These are phyloP conservation scores for Endotricha flammealis DNA, from an alignment of 2,888 invertebrate genomes.

Conservation along the genomic window DNA sequence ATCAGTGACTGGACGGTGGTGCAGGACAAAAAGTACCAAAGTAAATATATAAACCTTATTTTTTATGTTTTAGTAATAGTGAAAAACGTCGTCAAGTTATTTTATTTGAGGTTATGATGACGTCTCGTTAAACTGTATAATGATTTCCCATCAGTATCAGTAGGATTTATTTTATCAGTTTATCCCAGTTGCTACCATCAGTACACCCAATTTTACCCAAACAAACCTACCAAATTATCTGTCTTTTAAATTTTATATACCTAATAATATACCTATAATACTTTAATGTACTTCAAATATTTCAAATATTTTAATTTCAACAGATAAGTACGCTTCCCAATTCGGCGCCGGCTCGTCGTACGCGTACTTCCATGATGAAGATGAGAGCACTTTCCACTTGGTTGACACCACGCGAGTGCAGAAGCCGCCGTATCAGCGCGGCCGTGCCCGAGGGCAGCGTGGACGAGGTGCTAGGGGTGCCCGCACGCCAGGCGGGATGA, in stretches of 20 bases:
- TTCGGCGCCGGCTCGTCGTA: slow-evolving; percentile 98
- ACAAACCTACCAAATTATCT: no score
- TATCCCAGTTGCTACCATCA: no score
- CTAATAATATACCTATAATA: no score
- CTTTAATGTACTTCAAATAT: no score
- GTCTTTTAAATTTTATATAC: no score
- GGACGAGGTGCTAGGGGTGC: slow-evolving; percentile 85
- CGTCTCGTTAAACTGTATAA: slow-evolving; percentile 29
- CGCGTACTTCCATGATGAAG: slow-evolving; percentile 99
- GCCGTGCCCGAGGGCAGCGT: slow-evolving; percentile 89
- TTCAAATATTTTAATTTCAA: slow-evolving; percentile 9
- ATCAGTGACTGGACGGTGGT: slow-evolving; percentile 99
- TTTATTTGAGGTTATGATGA: slow-evolving; percentile 48
- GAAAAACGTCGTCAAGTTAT: no score
- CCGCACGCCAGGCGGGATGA: slow-evolving; percentile 85
- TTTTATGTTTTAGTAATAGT: no score
- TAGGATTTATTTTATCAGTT: no score
- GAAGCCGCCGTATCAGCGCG: slow-evolving; percentile 95
- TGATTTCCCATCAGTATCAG: no score
- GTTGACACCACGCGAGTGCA: slow-evolving; percentile 95
- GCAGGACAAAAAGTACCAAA: slow-evolving; percentile 95
- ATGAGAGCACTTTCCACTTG: slow-evolving; percentile 98
- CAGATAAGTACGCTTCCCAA: slow-evolving; percentile 93
- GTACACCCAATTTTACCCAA: no score
- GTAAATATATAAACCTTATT: slow-evolving; percentile 70